phyloP scores from a whole-genome alignment of 2,888 invertebrate species.

The Apoderus coryli region DNA sequence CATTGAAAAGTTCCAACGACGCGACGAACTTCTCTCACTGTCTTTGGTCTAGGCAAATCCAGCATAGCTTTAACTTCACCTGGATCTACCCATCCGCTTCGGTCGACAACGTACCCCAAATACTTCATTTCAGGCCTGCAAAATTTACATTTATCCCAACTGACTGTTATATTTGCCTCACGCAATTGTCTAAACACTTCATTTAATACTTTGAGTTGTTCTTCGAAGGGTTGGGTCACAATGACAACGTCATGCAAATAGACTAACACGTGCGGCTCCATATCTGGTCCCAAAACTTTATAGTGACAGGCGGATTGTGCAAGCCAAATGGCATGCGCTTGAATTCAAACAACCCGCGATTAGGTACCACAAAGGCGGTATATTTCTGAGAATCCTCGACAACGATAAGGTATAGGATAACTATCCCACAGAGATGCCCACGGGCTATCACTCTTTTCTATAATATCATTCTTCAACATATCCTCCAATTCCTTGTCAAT shows the following conservation, averaged over 20 bases:
- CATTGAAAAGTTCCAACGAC: slow-evolving; percentile 3
- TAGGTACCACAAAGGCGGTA: too few species aligned
- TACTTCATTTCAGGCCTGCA: slow-evolving; percentile 9
- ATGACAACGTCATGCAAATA: slow-evolving; percentile 6
- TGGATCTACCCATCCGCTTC: too few species aligned
- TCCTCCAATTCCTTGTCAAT: too few species aligned
- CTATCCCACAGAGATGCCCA: too few species aligned
- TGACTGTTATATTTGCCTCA: slow-evolving; percentile 7
- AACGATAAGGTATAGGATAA: too few species aligned
- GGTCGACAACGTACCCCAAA: slow-evolving; percentile 3
- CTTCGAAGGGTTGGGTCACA: not conserved
- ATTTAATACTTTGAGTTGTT: slow-evolving; percentile 1
- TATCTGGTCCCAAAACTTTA: slow-evolving; percentile 4
- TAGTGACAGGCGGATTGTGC: too few species aligned
- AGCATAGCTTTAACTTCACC: not conserved
- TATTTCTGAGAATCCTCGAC: too few species aligned
- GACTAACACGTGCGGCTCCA: slow-evolving; percentile 5
- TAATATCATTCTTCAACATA: too few species aligned
- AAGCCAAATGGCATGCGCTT: too few species aligned
- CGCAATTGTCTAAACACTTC: slow-evolving; percentile 5
- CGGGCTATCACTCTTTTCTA: too few species aligned
- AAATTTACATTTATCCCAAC: slow-evolving; percentile 5
- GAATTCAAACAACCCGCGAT: too few species aligned
- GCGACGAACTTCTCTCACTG: not conserved
- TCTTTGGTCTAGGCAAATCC: not conserved